These are phyloP conservation scores for Zaprionus lineosus DNA, from an alignment of 2,888 invertebrate genomes.

Conservation along the genomic window DNA sequence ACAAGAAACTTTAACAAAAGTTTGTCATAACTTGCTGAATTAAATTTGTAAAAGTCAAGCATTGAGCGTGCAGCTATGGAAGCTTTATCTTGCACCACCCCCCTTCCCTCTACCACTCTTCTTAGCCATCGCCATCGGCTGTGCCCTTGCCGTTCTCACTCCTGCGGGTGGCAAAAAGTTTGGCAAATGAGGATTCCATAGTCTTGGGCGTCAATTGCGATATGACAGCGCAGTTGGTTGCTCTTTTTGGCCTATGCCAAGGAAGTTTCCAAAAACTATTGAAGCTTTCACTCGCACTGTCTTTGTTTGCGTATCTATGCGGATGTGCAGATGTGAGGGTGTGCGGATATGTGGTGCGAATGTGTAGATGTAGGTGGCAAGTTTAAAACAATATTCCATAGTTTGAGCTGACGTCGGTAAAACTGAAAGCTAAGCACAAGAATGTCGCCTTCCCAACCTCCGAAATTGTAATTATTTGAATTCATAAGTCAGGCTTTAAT, in stretches of 20 bases:
- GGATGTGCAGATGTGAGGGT: too few relatives aligned
- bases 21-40: conserved; percentile 74
- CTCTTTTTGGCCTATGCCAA: conserved; percentile 22
- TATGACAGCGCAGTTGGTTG: conserved; percentile 45
- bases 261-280: conserved; percentile 30
- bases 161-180: conserved; percentile 46
- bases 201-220: conserved; percentile 51
- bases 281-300: conserved; percentile 44
- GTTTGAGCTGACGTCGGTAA: conserved; percentile 31
- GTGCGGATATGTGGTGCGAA: too few relatives aligned
- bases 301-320: background rate
- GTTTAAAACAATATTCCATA: conserved; percentile 50
- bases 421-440: conserved; percentile 9
- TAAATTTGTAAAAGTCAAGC: conserved; percentile 69
- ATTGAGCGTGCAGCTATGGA: conserved; percentile 42
- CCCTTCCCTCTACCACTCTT: background rate
- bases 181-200: conserved; percentile 50
- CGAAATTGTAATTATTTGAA: conserved; percentile 35
- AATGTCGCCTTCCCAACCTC: conserved; percentile 22
- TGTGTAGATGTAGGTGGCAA: conserved; percentile 7
- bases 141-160: background rate
- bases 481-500: too few relatives aligned
- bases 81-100: conserved; percentile 12
- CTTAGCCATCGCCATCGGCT: background rate
- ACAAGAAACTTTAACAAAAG: conserved; percentile 60